Conservation (phyloP, 2,888 invertebrate species). For the Drosophila pseudotalamancana region DNA sequence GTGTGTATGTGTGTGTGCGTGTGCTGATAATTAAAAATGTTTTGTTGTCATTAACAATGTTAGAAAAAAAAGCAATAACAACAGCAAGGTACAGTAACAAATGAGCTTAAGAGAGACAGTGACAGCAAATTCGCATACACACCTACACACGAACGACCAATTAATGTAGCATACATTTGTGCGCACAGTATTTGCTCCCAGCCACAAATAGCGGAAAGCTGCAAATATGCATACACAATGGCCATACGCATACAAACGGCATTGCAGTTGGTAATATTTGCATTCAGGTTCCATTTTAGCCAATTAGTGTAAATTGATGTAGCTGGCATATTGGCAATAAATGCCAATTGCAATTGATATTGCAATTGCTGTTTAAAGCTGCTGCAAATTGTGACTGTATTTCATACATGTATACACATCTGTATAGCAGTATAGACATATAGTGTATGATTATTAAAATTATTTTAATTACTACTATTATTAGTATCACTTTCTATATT, state of each 20-base stretch:
- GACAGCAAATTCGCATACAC: background rate
- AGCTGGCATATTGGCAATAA: constrained; percentile 2
- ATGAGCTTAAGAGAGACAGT: background rate
- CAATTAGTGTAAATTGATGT: constrained; percentile 18
- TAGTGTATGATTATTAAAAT: too few species aligned
- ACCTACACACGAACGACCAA: constrained; percentile 22
- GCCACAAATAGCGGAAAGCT: constrained; percentile 7
- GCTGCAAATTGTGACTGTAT: too few species aligned
- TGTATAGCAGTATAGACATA: too few species aligned
- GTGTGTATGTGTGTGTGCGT: constrained; percentile 5
- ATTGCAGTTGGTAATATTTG: background rate
- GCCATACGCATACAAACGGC: background rate
- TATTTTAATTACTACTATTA: too few species aligned
- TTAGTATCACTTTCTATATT: too few species aligned
- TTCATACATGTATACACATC: too few species aligned
- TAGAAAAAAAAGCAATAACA: constrained; percentile 24
- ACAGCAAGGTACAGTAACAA: constrained; percentile 11
- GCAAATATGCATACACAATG: background rate
- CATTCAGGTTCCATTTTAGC: constrained; percentile 12
- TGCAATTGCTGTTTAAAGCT: constrained; percentile 2
- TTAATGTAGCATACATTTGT: constrained; percentile 66
- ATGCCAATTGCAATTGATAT: background rate
- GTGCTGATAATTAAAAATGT: constrained; percentile 65
- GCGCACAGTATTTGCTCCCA: constrained; percentile 26
- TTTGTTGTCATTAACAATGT: constrained; percentile 56